Evolutionary conservation across 2,888 invertebrate genomes (phyloP), one percentile per base, ranked within the genome.

Genomic region (Gortyna flavago): DNA sequence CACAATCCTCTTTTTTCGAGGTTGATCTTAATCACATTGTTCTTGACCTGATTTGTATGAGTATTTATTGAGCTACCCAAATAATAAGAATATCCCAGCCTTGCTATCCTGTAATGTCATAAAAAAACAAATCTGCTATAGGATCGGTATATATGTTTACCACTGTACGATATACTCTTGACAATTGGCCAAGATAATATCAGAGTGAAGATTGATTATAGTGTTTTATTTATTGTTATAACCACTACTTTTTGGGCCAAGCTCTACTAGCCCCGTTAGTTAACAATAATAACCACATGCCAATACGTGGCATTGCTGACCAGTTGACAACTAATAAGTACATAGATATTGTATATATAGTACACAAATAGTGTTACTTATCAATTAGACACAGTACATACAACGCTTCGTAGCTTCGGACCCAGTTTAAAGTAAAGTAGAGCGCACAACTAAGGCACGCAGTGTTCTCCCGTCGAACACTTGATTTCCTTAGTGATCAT

Each of bases 361-460:
- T 51, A 79, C 29, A 79, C 79, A 84, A 79, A 62, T 48, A 84
- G 41, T 61, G 67, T 79, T 44, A 62, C n/a, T 78, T 78, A 32
- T 67, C 44, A 59, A 62, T 59, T 64, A 68, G 32, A 71, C 32
- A 48, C 71, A 51, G 61, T 70, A 62, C 66, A 57, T 62, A 65
- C 61, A 64, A 41, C 68, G 51, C 65, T 72, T 62, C 75, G 65
- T 48, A 75, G 73, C 68, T 77, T 78, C 41, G 59, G 69, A 77
- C 81, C 66, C 77, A 86, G 83, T 86, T 84, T 72, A 44, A 51
- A 74, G 54, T 75, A 35, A 85, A 84, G 71, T 85, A 77, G 80
- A 81, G 77, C 81, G 62, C 75, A 70, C 77, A 76, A 84, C 67
- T 75, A 77, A 51, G 74, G 44, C 69, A 54, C 66, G 64, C 78